Evolutionary conservation across 2,113 vertebrate species (phyloP).

Genomic region (Labrus mixtus): DNA sequence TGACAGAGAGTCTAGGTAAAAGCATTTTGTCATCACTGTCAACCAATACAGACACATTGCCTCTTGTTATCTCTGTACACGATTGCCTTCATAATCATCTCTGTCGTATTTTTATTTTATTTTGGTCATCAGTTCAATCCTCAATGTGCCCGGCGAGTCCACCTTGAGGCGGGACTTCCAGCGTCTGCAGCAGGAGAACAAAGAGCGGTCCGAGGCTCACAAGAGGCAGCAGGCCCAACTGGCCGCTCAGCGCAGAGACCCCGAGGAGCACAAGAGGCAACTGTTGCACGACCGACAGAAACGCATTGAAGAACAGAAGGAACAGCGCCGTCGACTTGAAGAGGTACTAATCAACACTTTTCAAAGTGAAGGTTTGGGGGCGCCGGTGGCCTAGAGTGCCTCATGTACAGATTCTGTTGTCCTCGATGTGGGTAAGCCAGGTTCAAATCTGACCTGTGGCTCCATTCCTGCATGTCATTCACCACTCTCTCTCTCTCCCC

Average conservation of each 20-base stretch:
- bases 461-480: too few species aligned
- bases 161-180: conserved; percentile 92
- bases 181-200: conserved; percentile 93
- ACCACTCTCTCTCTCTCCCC: too few species aligned
- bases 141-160: conserved; percentile 93
- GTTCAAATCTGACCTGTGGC: too few species aligned
- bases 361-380: not conserved
- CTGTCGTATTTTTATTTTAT: not conserved
- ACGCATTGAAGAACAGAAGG: conserved; percentile 93
- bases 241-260: conserved; percentile 89
- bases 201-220: conserved; percentile 90
- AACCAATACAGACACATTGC: not conserved
- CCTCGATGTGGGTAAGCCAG: too few species aligned
- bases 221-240: conserved; percentile 90
- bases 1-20: conserved; percentile 92
- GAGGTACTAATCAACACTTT: conserved; percentile 81
- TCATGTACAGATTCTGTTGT: too few species aligned
- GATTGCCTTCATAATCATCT: not conserved
- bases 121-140: conserved; percentile 86
- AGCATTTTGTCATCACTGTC: not conserved
- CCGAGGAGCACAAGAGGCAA: conserved; percentile 92
- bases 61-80: not conserved
- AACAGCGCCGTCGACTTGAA: conserved; percentile 90
- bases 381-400: too few species aligned
- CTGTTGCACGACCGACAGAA: conserved; percentile 92